phyloP scores from a whole-genome alignment of 2,797 vertebrate species.

The Rhadinocentrus ornatus region DNA sequence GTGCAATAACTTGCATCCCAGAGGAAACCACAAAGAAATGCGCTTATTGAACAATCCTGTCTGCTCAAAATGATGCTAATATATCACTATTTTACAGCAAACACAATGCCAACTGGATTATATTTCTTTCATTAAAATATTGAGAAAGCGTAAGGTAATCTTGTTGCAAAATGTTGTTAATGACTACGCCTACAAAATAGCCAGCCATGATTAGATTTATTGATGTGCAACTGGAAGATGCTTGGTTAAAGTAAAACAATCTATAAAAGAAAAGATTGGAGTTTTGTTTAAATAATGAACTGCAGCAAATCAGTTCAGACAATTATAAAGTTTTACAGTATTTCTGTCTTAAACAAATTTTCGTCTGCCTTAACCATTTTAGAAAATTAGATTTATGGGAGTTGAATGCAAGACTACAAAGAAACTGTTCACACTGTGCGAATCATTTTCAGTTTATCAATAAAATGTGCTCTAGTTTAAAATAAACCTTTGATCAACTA shows the following conservation, averaged over 20 bases:
- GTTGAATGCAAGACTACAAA: conserved; percentile 6
- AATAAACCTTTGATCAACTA: conserved; percentile 8
- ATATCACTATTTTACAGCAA: conserved; percentile 28
- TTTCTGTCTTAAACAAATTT: neutral
- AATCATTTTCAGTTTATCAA: conserved; percentile 4
- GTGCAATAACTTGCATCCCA: conserved; percentile 50
- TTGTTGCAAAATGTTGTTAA: conserved; percentile 1
- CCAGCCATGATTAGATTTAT: neutral
- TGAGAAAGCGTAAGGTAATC: neutral
- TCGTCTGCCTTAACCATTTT: too few species aligned
- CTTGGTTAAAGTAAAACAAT: conserved; percentile 1
- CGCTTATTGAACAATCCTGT: conserved; percentile 46
- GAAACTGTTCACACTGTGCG: neutral
- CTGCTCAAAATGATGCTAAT: conserved; percentile 41
- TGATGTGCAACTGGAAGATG: conserved; percentile 3
- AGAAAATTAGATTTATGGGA: too few species aligned
- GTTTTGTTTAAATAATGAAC: conserved; percentile 11
- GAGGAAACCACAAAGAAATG: conserved; percentile 57
- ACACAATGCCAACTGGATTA: conserved; percentile 3
- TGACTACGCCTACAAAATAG: conserved; percentile 14
- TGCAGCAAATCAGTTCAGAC: neutral
- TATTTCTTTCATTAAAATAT: conserved; percentile 4
- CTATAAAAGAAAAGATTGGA: neutral
- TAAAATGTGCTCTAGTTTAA: neutral
- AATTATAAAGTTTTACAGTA: conserved; percentile 1